These are phyloP conservation scores for Andricus grossulariae DNA, from an alignment of 1,140 invertebrate genomes.

Conservation along the genomic window DNA sequence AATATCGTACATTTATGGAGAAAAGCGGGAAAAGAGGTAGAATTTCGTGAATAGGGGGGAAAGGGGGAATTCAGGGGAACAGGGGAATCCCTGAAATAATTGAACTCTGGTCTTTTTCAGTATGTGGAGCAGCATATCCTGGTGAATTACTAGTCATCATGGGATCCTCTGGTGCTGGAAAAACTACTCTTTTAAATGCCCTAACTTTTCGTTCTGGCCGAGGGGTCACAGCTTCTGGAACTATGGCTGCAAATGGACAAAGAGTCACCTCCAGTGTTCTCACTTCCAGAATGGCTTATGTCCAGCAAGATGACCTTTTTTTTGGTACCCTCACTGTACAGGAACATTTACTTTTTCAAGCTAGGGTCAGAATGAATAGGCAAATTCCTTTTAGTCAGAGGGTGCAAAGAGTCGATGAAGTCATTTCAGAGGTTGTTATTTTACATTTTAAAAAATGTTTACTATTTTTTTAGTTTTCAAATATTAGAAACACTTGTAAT, in stretches of 20 bases:
- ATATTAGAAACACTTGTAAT: not conserved
- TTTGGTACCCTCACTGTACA: conserved; percentile 93
- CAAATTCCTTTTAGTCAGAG: conserved; percentile 85
- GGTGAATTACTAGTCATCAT: conserved; percentile 94
- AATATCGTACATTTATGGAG: too few species aligned
- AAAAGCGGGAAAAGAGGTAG: too few species aligned
- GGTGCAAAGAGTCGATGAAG: conserved; percentile 90
- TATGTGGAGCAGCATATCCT: conserved; percentile 90
- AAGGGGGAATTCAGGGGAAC: too few species aligned
- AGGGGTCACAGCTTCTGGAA: conserved; percentile 83
- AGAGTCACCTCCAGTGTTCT: conserved; percentile 82
- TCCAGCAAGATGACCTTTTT: conserved; percentile 97
- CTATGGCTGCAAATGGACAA: conserved; percentile 83
- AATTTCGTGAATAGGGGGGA: too few species aligned
- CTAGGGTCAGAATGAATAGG: conserved; percentile 93
- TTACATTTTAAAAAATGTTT: conserved; percentile 35
- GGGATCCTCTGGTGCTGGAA: conserved; percentile 96
- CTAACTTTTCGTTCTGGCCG: conserved; percentile 86
- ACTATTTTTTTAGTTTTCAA: too few species aligned
- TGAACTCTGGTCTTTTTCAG: conserved; percentile 72
- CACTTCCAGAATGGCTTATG: conserved; percentile 91
- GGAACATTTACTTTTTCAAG: conserved; percentile 94
- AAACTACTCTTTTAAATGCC: conserved; percentile 95
- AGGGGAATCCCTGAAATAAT: not conserved
- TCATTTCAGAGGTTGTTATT: conserved; percentile 87